A percentile compares a stretch with the other conserved stretches of the same genome.
These are phyloP conservation scores for Martes martes DNA, from an alignment of 2,113 vertebrate species.

Conservation along the genomic window DNA sequence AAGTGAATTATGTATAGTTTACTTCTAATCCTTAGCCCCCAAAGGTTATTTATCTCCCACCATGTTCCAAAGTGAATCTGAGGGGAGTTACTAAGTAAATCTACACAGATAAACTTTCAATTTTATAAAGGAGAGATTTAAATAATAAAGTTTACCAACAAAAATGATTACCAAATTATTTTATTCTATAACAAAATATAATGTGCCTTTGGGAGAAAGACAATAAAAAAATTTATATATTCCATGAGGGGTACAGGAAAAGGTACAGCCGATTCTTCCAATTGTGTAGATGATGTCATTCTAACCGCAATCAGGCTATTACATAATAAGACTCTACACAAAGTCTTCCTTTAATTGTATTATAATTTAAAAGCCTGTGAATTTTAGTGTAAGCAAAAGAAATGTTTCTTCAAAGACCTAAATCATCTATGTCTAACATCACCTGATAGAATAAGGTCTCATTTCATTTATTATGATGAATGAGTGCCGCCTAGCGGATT, in stretches of 20 bases:
- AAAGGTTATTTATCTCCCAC: not conserved
- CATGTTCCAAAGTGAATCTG: not conserved
- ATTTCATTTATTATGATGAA: not conserved
- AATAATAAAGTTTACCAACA: not conserved
- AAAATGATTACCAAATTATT: not conserved
- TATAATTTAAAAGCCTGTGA: not conserved
- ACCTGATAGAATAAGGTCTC: not conserved
- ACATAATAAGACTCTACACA: not conserved
- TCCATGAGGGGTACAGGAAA: not conserved
- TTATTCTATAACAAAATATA: conserved; percentile 6
- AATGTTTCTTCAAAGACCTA: not conserved
- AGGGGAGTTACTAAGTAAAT: not conserved
- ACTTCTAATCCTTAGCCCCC: not conserved
- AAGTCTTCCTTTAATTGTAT: not conserved
- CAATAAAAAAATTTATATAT: not conserved
- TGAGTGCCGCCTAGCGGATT: not conserved
- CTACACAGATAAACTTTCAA: not conserved
- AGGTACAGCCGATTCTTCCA: not conserved
- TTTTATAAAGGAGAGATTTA: not conserved
- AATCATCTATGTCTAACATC: not conserved
- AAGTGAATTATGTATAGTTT: not conserved
- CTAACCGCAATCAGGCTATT: not conserved
- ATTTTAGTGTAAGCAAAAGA: conserved; percentile 27
- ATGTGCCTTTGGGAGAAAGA: not conserved
- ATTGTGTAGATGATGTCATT: not conserved